phyloP scores from a whole-genome alignment of 2,797 vertebrate genomes.

The Lutjanus argentimaculatus region DNA sequence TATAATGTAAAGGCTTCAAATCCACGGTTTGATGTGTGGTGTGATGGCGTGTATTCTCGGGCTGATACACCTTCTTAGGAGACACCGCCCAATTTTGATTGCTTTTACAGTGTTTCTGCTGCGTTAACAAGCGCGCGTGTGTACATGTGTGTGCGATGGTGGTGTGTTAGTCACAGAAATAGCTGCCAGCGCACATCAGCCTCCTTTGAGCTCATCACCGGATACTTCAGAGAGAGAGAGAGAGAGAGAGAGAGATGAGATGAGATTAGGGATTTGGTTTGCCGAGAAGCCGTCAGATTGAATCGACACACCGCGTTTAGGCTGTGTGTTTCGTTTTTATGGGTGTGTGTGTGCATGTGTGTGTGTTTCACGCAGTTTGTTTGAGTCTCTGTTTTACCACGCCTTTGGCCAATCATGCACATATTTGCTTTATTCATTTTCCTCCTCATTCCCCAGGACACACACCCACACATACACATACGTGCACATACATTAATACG shows the following conservation, averaged over 20 bases:
- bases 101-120: conserved; percentile 25
- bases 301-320: conserved; percentile 62
- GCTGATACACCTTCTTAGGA: conserved; percentile 14
- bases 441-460: conserved; percentile 46
- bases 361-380: conserved; percentile 21
- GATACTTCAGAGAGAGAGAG: conserved; percentile 69
- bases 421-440: conserved; percentile 69
- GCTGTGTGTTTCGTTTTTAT: conserved; percentile 4
- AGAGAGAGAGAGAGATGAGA: conserved; percentile 68
- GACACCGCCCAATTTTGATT: conserved; percentile 10
- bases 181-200: conserved; percentile 66
- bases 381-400: conserved; percentile 43
- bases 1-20: neutral
- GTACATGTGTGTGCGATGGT: conserved; percentile 5
- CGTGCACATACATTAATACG: neutral
- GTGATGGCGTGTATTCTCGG: neutral
- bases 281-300: conserved; percentile 68
- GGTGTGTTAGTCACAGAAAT: conserved; percentile 65
- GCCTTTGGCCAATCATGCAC: conserved; percentile 61
- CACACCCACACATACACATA: conserved; percentile 29
- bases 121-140: conserved; percentile 18
- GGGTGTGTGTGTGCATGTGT: conserved; percentile 6
- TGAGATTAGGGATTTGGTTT: conserved; percentile 77
- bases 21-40: neutral
- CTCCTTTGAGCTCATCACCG: conserved; percentile 76